These are phyloP conservation scores for Periphyllus acericola DNA, from an alignment of 2,888 invertebrate genomes.

Conservation along the genomic window DNA sequence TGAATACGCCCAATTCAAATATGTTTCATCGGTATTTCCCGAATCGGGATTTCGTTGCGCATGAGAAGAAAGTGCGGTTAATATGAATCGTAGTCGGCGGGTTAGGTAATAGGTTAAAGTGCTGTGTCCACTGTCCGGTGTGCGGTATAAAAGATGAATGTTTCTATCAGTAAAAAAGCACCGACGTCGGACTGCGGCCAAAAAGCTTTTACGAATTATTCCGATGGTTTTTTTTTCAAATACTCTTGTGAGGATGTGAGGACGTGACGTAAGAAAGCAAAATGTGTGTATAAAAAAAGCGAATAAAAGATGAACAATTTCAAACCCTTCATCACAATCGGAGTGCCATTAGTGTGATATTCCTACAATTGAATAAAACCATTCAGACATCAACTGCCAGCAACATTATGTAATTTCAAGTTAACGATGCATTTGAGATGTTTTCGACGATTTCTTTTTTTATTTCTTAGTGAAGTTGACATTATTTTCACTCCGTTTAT, in stretches of 20 bases:
- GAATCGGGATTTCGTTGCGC: not conserved
- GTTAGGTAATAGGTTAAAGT: slow-evolving; percentile 42
- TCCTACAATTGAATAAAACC: slow-evolving; percentile 56
- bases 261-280: slow-evolving; percentile 21
- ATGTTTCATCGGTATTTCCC: too few relatives aligned
- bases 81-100: not conserved
- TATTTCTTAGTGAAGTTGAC: slow-evolving; percentile 14
- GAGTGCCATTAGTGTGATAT: slow-evolving; percentile 60
- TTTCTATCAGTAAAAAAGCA: slow-evolving; percentile 38
- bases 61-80: not conserved
- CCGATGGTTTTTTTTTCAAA: slow-evolving; percentile 28
- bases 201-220: slow-evolving; percentile 60
- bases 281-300: slow-evolving; percentile 25
- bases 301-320: slow-evolving; percentile 55
- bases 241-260: not conserved
- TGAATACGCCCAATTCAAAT: too few relatives aligned
- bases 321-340: slow-evolving; percentile 58
- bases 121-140: not conserved
- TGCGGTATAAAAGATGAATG: slow-evolving; percentile 17
- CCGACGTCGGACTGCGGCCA: not conserved
- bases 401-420: slow-evolving; percentile 46
- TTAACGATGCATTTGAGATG: slow-evolving; percentile 16
- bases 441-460: slow-evolving; percentile 4
- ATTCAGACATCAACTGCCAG: slow-evolving; percentile 53
- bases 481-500: not conserved